Evolutionary conservation across 92 coral and sea anemone species (phyloP), one percentile per base, ranked within the genome.

Genomic region (Palythoa heliodiscus): DNA sequence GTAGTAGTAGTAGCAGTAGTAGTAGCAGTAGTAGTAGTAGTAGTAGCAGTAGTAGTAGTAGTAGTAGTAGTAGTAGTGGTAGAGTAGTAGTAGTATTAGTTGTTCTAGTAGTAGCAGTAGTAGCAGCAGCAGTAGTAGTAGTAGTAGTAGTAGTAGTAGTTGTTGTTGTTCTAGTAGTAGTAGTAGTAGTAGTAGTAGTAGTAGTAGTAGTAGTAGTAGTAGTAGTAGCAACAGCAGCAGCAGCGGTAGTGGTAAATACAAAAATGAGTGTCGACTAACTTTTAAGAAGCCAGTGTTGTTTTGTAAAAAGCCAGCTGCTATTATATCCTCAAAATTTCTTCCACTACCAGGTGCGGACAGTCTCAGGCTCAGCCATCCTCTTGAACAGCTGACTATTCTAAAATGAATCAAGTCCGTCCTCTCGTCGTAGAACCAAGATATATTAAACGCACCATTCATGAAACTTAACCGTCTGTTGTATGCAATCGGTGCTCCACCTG

Each of bases 351-450:
- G 61, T 3, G 71, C 17, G 8, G 82, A 25, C 22, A 78, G 23
- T 20, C 71, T 16, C 67, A 78, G 9, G 38, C 83, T 78, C 16
- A 78, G 11, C 83, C 83, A 78, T 60, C 83, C 83, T 6, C 57
- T 57, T 20, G 83, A 61, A 38, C 83, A 58, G 70, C 71, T 38
- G 24, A 61, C 83, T 10, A 78, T 60, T 25, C n/a, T 78, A 57
- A 78, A 78, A 63, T 78, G 83, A 19, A 78, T 60, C 55, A 60
- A 5, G 52, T 78, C 83, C 3, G 83, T 78, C 12, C 6, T 3
- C 54, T 17, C 13, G 50, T 78, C 35, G 83, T 38, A 78, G 35
- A 78, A 60, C 83, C 83, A 78, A 25, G 83, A 78, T 37, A 60
- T 78, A 16, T 35, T 52, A 61, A 78, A 60, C 22, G 37, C 29